Evolutionary conservation across 2,113 vertebrate genomes (phyloP), one percentile per base, ranked within the genome.

Genomic region (Opisthocomus hoazin): DNA sequence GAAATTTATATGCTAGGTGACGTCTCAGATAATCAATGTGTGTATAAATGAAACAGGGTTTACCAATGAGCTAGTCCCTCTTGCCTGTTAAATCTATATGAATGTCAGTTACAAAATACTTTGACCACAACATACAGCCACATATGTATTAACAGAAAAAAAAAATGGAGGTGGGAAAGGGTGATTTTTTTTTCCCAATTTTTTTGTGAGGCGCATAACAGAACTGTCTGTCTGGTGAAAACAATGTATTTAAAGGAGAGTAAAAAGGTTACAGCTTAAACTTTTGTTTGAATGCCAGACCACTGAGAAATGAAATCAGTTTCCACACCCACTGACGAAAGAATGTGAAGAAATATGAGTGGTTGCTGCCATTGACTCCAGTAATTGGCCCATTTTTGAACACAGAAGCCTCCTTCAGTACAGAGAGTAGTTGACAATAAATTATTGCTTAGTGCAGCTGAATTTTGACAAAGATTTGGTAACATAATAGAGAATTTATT

Each of bases 11-110:
- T 78, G n/a, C 39, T 56, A 26, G 23, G 41, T 81, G 23, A 78
- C 53, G 60, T 81, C 71, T 91, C 23, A 48, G 61, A 93, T 83
- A 94, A 90, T 96, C 95, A 71, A 95, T 95, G 45, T 26, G 41
- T 57, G 51, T 68, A 75, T 82, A 91, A 97, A 90, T 92, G 76
- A 73, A 66, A 84, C n/a, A 66, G 15, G 22, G 12, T 87, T 93
- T 93, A 77, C 57, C 37, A 92, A 36, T 43, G 39, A 87, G 45
- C 29, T 46, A 61, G 27, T 94, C 51, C 48, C 80, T 87, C 32
- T 60, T 74, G 84, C 17, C 89, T 61, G n/a, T 69, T 97, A 95
- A 96, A 93, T 87, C 83, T 91, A 19, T 68, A 56, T 88, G 43
- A 88, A 74, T 73, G 71, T 74, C 73, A 77, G 5, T 87, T 84